A percentile compares a stretch with the other conserved stretches of the same genome.
phyloP scores from a whole-genome alignment of 2,113 vertebrate species.

The Axis porcinus region DNA sequence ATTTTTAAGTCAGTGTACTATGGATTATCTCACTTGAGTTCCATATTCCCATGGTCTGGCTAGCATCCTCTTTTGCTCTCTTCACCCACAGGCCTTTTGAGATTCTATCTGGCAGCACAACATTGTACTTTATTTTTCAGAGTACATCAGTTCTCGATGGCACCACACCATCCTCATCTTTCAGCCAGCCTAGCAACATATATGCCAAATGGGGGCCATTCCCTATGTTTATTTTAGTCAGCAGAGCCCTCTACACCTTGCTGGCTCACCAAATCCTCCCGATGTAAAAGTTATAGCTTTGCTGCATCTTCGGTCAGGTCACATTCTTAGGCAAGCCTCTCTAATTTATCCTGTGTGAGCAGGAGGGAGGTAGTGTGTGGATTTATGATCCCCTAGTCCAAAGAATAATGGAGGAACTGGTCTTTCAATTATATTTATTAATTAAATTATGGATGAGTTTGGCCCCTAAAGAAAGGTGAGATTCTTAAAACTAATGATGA shows the following conservation, averaged over 20 bases:
- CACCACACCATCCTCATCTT: not conserved
- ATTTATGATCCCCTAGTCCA: not conserved
- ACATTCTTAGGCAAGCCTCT: not conserved
- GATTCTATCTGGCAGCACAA: not conserved
- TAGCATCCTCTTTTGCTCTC: not conserved
- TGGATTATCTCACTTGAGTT: not conserved
- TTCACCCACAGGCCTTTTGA: not conserved
- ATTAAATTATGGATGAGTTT: not conserved
- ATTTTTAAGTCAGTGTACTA: not conserved
- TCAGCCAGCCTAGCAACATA: not conserved
- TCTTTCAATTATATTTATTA: conserved; percentile 31
- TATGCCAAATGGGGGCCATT: not conserved
- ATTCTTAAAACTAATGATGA: not conserved
- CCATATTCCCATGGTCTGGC: not conserved
- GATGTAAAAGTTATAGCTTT: not conserved
- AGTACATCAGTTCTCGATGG: not conserved
- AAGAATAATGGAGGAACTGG: not conserved
- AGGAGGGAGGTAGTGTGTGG: not conserved
- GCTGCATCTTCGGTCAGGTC: not conserved
- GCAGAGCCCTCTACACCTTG: not conserved
- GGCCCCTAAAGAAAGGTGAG: not conserved
- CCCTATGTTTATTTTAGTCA: not conserved
- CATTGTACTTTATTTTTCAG: not conserved
- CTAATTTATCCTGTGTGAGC: not conserved
- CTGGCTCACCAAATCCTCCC: not conserved